Evolutionary conservation across 2,888 invertebrate species (phyloP), one percentile per base, ranked within the genome.

Genomic region (Coleophora flavipennella): DNA sequence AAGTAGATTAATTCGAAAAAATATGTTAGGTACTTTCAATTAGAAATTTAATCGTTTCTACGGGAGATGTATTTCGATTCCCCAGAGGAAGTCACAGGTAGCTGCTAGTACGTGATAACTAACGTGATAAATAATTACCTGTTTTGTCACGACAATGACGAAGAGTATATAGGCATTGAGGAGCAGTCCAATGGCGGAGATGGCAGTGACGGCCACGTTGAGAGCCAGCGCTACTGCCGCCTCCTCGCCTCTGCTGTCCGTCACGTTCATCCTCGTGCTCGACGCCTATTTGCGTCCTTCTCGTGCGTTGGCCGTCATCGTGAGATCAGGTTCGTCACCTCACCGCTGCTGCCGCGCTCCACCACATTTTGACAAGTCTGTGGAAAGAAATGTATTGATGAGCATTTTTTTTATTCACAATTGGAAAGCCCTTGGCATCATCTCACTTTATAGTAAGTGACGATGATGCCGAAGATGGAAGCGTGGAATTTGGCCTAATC

Each of bases 91-190:
- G n/a, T n/a, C n/a, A n/a, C n/a, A n/a, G n/a, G n/a, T n/a, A n/a
- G n/a, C n/a, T n/a, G n/a, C n/a, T n/a, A n/a, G n/a, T n/a, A n/a
- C n/a, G n/a, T n/a, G n/a, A n/a, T 20, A 20, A 20, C 20, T 20
- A 4, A 20, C 20, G 20, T 4, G 20, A 20, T 20, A 20, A 6
- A 20, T 20, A 20, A 6, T 58, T 62, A 91, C 91, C 89, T 91
- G 91, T 76, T 90, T 89, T 39, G 91, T 89, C 42, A 92, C 86
- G 37, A 92, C 75, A 43, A 93, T 90, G 58, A 92, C 87, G 57
- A 92, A 85, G 31, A 93, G 77, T 61, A 93, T 90, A 68, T 91
- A 93, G 36, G 87, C 89, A 76, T 93, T 93, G 63, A 92, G 87
- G 52, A 91, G 76, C 50, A 92, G 83, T 55, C 93, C 93, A 55